A percentile compares a stretch with the other conserved stretches of the same genome.
Evolutionary conservation across 2,888 invertebrate genomes (phyloP).

Genomic region (Euproctis similis): DNA sequence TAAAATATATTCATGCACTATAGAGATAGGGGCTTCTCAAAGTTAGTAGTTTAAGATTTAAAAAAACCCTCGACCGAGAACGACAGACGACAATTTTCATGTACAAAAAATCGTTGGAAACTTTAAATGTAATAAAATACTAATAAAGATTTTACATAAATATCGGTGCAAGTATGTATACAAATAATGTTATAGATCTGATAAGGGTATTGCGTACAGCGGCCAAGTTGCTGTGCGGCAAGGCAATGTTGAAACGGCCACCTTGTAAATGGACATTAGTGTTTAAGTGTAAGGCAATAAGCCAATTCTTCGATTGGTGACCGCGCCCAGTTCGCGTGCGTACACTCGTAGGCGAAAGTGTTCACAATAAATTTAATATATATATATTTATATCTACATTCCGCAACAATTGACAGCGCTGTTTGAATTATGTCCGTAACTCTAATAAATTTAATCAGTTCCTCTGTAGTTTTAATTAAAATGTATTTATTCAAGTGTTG

Average conservation of each 20-base stretch:
- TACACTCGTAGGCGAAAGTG: slow-evolving; percentile 21
- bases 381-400: slow-evolving; percentile 14
- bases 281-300: slow-evolving; percentile 24
- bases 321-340: slow-evolving; percentile 26
- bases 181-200: slow-evolving; percentile 14
- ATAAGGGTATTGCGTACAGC: slow-evolving; percentile 17
- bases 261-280: slow-evolving; percentile 19
- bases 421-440: slow-evolving; percentile 16
- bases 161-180: too few species aligned
- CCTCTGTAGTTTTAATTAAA: slow-evolving; percentile 4
- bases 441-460: slow-evolving; percentile 1
- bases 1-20: too few species aligned
- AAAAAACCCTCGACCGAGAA: too few species aligned
- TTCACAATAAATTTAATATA: slow-evolving; percentile 10
- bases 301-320: slow-evolving; percentile 22
- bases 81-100: too few species aligned
- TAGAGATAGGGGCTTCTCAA: too few species aligned
- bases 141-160: slow-evolving; percentile 1
- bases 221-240: slow-evolving; percentile 8
- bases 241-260: slow-evolving; percentile 8
- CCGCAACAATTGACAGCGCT: slow-evolving; percentile 20
- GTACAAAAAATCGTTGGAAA: too few species aligned
- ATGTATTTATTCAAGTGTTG: slow-evolving; percentile 1
- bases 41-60: too few species aligned
- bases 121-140: too few species aligned